phyloP scores from a whole-genome alignment of 2,888 invertebrate species.

The Xylota segnis region DNA sequence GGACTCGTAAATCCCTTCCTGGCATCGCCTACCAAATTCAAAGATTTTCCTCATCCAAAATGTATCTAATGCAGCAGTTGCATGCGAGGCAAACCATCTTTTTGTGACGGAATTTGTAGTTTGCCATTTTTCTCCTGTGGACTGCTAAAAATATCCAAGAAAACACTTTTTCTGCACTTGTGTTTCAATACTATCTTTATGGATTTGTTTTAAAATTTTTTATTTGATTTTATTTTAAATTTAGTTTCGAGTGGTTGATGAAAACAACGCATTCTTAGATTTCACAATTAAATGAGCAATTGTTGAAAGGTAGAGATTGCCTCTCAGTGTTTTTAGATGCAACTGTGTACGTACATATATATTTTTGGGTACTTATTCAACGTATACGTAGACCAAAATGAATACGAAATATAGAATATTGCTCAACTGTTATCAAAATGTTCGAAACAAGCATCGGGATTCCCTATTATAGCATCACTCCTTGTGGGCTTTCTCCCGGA shows the following conservation, averaged over 20 bases:
- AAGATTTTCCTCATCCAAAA: slow-evolving; percentile 58
- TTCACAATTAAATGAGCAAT: slow-evolving; percentile 27
- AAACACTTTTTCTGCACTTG: slow-evolving; percentile 44
- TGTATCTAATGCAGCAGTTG: slow-evolving; percentile 56
- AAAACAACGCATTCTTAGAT: slow-evolving; percentile 54
- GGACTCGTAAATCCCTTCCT: slow-evolving; percentile 69
- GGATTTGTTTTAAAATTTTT: slow-evolving; percentile 48
- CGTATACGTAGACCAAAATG: too few species aligned
- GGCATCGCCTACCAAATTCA: slow-evolving; percentile 28
- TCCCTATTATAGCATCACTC: too few species aligned
- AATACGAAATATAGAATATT: too few species aligned
- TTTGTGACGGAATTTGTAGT: slow-evolving; percentile 62
- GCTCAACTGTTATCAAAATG: too few species aligned
- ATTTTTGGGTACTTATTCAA: too few species aligned
- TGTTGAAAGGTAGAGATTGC: slow-evolving; percentile 28
- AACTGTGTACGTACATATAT: too few species aligned
- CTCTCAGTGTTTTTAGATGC: background rate
- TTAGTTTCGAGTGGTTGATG: slow-evolving; percentile 55
- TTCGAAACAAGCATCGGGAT: too few species aligned
- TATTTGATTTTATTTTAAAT: slow-evolving; percentile 42
- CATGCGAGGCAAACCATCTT: slow-evolving; percentile 51
- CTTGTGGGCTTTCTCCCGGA: too few species aligned
- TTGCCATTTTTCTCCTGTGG: slow-evolving; percentile 44
- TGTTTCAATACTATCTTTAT: slow-evolving; percentile 66
- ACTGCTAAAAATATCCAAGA: slow-evolving; percentile 64